These are phyloP conservation scores for Abrostola tripartita DNA, from an alignment of 2,888 invertebrate genomes.

Conservation along the genomic window DNA sequence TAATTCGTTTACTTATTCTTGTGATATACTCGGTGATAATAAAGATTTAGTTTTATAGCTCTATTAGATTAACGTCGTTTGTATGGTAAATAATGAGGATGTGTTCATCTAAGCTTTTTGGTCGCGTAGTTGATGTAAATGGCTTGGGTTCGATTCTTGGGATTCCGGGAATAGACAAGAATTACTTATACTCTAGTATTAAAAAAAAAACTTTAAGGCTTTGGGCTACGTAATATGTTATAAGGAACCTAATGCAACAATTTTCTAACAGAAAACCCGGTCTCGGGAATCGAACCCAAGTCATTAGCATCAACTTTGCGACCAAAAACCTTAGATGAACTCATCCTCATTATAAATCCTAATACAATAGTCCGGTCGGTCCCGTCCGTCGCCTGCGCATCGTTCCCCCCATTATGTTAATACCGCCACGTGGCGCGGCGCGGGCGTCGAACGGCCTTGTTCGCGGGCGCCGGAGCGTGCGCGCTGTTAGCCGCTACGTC, in stretches of 20 bases:
- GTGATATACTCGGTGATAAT: constrained; percentile 17
- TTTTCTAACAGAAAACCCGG: too few relatives aligned
- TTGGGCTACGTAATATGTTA: too few relatives aligned
- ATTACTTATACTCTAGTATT: too few relatives aligned
- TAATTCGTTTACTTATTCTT: constrained; percentile 26
- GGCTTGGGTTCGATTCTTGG: too few relatives aligned
- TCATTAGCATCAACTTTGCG: neutral
- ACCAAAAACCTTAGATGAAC: neutral
- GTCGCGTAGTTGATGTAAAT: too few relatives aligned
- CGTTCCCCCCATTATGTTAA: constrained; percentile 42
- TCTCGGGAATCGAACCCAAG: neutral
- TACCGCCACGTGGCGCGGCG: constrained; percentile 54
- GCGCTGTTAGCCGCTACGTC: constrained; percentile 59
- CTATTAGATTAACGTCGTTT: neutral
- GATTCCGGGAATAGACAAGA: too few relatives aligned
- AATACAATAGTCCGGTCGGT: neutral
- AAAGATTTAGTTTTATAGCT: constrained; percentile 14
- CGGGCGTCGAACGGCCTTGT: constrained; percentile 72
- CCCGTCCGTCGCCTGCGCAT: neutral
- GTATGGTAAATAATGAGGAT: neutral
- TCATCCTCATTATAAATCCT: neutral
- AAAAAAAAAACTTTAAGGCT: too few relatives aligned
- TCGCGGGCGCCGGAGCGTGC: constrained; percentile 58
- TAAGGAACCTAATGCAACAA: too few relatives aligned
- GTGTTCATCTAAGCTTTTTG: too few relatives aligned